Base-by-base conservation (phyloP, 2,113 vertebrate species). In the Cyanoderma ruficeps region DNA sequence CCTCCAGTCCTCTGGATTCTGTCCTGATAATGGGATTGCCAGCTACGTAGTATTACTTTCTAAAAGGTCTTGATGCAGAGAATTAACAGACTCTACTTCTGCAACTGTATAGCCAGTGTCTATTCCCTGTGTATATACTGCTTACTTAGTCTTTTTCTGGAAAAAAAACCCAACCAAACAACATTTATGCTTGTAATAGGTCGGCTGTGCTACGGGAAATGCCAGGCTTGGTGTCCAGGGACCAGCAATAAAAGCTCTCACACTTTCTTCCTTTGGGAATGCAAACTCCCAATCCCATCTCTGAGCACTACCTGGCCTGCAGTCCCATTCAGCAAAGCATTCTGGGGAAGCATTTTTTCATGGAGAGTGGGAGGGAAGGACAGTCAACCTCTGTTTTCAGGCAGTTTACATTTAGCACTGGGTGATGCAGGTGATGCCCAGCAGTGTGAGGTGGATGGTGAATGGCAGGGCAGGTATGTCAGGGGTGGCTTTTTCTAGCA, bases 361-460 rank as follows among this genome's bases (percentile, higher is more conserved):
- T 21, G 11, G 39, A 69, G 37, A 49, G 30, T 13, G 42, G 41
- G 22, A 76, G 14, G 7, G 20, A 52, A 81, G 28, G n/a, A 14
- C 46, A 74, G 35, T 23, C 42, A 2, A 1, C 9, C 25, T 71
- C 46, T 67, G 2, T 19, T 87, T 77, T 46, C 24, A 39, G 39
- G 14, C 39, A 70, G n/a, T 17, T 68, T 35, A 6, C 20, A 1
- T 44, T 56, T 55, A 23, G 25, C 2, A 4, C 9, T 52, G 65
- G 27, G 22, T 1, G 15, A 22, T 15, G 17, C 5, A 16, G 60
- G 7, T 21, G 7, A 19, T 56, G 53, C 49, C 3, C 4, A 78
- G 71, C n/a, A 6, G 13, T 3, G 9, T 0, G 0, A 50, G 1
- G 3, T 59, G 57, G 57, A 37, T 17, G 50, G 46, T 10, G 5